Conservation (phyloP, 2,888 invertebrate genomes). For the Noctua janthe region DNA sequence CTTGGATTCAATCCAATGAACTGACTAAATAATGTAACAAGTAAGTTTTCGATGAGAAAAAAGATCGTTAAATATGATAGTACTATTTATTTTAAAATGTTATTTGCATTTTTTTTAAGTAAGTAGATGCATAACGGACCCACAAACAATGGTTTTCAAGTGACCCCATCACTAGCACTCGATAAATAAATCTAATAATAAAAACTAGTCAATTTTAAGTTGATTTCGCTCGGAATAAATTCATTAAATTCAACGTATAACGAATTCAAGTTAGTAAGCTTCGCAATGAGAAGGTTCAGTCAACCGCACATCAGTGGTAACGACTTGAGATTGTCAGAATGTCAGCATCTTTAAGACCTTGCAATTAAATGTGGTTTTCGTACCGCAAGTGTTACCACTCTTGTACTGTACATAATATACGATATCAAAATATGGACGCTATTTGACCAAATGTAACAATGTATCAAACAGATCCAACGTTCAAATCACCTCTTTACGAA, state of each 20-base stretch:
- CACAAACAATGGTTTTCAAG: neutral
- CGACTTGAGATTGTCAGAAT: neutral
- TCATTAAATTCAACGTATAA: conserved; percentile 6
- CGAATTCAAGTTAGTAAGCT: conserved; percentile 5
- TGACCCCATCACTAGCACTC: neutral
- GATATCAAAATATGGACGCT: neutral
- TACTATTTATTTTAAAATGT: conserved; percentile 1
- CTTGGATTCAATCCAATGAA: conserved; percentile 52
- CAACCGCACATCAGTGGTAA: conserved; percentile 2
- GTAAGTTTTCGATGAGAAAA: conserved; percentile 29
- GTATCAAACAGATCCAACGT: conserved; percentile 15
- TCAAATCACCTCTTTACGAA: conserved; percentile 17
- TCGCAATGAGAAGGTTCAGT: conserved; percentile 23
- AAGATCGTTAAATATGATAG: conserved; percentile 17
- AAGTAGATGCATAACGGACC: neutral
- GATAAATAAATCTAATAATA: neutral
- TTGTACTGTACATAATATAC: neutral
- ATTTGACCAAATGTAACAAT: conserved; percentile 24
- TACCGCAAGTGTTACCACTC: neutral
- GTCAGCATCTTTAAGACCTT: neutral
- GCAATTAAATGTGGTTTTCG: neutral
- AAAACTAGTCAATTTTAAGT: conserved; percentile 24
- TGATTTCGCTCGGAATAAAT: conserved; percentile 5
- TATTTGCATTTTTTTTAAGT: conserved; percentile 18
- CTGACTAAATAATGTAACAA: conserved; percentile 36